Conservation (phyloP, 1,140 invertebrate genomes). For the Cydia fagiglandana region DNA sequence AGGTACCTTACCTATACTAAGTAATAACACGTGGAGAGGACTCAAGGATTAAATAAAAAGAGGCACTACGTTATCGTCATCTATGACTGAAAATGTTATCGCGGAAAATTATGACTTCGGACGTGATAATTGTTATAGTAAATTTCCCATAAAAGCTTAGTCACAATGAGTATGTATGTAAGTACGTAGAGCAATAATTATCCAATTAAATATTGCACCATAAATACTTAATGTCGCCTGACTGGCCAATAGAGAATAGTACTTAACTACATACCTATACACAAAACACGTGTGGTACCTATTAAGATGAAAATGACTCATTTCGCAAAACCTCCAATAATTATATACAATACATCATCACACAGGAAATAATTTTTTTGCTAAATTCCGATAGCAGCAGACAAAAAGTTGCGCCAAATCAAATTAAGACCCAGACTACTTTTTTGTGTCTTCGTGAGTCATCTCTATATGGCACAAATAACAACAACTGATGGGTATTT, state of each 20-base stretch:
- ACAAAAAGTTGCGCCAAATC: neutral
- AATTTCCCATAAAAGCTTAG: neutral
- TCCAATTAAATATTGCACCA: neutral
- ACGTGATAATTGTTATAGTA: neutral
- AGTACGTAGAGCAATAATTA: neutral
- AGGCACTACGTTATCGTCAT: neutral
- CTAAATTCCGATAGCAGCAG: neutral
- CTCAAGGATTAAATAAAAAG: too few species aligned
- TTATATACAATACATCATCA: neutral
- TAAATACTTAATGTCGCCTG: neutral
- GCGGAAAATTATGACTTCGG: neutral
- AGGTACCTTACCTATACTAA: too few species aligned
- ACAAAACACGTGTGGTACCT: neutral
- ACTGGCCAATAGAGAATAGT: neutral
- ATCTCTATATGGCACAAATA: neutral
- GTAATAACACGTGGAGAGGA: too few species aligned
- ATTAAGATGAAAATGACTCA: neutral
- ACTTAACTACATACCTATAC: neutral
- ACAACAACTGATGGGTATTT: neutral
- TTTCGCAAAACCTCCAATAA: neutral
- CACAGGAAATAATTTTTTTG: neutral
- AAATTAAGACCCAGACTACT: neutral
- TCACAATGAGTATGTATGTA: neutral
- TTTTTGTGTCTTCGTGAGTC: neutral
- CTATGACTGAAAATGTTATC: neutral